A percentile compares a stretch with the other conserved stretches of the same genome.
These are phyloP conservation scores for Lucilia cuprina DNA, from an alignment of 1,140 invertebrate species.

Conservation along the genomic window DNA sequence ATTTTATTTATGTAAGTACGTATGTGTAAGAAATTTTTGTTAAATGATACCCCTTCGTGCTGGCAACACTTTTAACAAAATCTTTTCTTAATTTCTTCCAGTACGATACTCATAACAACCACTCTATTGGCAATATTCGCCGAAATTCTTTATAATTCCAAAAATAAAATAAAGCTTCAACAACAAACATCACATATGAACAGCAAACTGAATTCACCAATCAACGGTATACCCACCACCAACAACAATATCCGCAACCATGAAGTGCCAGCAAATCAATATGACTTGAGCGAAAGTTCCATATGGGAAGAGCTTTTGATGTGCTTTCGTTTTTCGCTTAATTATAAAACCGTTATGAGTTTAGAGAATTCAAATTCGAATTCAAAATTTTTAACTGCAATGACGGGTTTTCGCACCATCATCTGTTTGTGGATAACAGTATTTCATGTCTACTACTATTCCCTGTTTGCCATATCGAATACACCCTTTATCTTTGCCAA, in stretches of 20 bases:
- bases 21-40: neutral
- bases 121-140: conserved; percentile 14
- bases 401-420: conserved; percentile 41
- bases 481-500: conserved; percentile 40
- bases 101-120: neutral
- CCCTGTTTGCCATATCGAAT: conserved; percentile 42
- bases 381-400: conserved; percentile 36
- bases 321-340: conserved; percentile 39
- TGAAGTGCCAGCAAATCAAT: neutral
- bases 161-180: conserved; percentile 30
- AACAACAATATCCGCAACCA: neutral
- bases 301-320: conserved; percentile 38
- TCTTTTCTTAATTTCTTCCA: neutral
- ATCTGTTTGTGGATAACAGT: conserved; percentile 43
- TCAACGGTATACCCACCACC: neutral
- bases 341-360: conserved; percentile 33
- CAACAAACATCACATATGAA: conserved; percentile 13
- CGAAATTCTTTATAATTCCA: conserved; percentile 33
- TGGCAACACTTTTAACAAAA: neutral
- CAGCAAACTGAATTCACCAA: neutral
- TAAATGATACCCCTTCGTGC: too few species aligned
- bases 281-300: conserved; percentile 14
- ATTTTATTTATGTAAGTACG: conserved; percentile 42
- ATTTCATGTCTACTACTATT: conserved; percentile 45
- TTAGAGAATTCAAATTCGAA: conserved; percentile 24